Percentiles rank a stretch among this genome's conserved stretches.
These are phyloP conservation scores for Umimayanthus chanpuru DNA, from an alignment of 92 coral and sea anemone species.

Conservation along the genomic window DNA sequence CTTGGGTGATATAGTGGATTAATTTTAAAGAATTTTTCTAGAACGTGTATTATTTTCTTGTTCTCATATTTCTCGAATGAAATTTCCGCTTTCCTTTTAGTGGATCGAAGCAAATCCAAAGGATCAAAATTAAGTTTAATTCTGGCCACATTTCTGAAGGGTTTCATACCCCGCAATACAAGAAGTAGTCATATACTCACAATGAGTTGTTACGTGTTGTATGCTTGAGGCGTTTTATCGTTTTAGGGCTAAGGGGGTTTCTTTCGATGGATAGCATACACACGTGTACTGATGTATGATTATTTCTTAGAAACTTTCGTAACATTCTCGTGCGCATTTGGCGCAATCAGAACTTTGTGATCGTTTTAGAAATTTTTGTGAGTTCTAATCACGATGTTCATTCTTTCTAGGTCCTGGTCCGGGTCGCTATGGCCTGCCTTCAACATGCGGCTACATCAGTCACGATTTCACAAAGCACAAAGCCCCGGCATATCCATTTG, in stretches of 20 bases:
- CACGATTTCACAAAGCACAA: slow-evolving; percentile 84
- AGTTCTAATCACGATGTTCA: slow-evolving; percentile 14
- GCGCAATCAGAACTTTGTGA: no score
- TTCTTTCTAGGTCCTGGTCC: slow-evolving; percentile 89
- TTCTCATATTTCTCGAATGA: not conserved
- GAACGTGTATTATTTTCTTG: not conserved
- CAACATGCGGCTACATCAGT: slow-evolving; percentile 69
- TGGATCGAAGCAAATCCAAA: not conserved
- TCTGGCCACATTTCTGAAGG: not conserved
- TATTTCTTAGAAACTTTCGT: no score
- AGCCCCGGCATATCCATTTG: slow-evolving; percentile 91
- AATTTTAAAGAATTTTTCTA: not conserved
- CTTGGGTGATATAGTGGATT: not conserved
- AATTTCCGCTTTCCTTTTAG: no score
- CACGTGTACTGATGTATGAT: no score
- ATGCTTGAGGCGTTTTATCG: no score
- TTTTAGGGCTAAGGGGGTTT: no score
- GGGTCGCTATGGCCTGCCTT: slow-evolving; percentile 90
- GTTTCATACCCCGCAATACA: not conserved
- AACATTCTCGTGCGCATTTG: no score
- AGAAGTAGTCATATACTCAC: no score
- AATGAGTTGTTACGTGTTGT: no score
- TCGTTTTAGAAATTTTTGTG: no score
- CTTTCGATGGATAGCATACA: no score
- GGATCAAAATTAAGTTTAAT: not conserved